Evolutionary conservation across 2,888 invertebrate genomes (phyloP), one percentile per base, ranked within the genome.

Genomic region (Orchesellides sinensis): DNA sequence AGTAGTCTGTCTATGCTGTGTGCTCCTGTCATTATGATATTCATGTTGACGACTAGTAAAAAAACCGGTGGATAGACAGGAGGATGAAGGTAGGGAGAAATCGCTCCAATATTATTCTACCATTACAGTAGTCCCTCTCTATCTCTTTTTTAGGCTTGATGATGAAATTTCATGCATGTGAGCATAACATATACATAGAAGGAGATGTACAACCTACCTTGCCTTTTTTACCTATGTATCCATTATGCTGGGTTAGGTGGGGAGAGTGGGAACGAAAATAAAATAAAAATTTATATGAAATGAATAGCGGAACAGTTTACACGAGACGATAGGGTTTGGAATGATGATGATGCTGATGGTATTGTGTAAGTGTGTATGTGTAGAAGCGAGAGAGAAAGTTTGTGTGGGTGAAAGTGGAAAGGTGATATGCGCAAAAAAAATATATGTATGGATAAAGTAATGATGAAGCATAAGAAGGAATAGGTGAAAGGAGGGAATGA

Each of bases 41-140:
- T 61, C 72, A 66, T 81, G 73, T 81, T 81, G n/a, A n/a, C 52
- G 73, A 81, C 79, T n/a, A n/a, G n/a, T n/a, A n/a, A n/a, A n/a
- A n/a, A n/a, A n/a, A n/a, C n/a, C n/a, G 65, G 23, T 47, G 72
- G 47, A 61, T 54, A 61, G 69, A 70, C 63, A 66, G 56, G 80
- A 29, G 69, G n/a, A n/a, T n/a, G n/a, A n/a, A n/a, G n/a, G n/a
- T n/a, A n/a, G n/a, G n/a, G n/a, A n/a, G n/a, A n/a, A n/a, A n/a
- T n/a, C n/a, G n/a, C n/a, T n/a, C n/a, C n/a, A n/a, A n/a, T n/a
- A n/a, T n/a, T n/a, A n/a, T n/a, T n/a, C n/a, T n/a, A n/a, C n/a
- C n/a, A n/a, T n/a, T n/a, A n/a, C n/a, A n/a, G n/a, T n/a, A n/a
- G n/a, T n/a, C n/a, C n/a, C n/a, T n/a, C 23, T 23, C 56, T 23